Evolutionary conservation across 2,888 invertebrate species (phyloP).

Genomic region (Minunthozetes semirufus): DNA sequence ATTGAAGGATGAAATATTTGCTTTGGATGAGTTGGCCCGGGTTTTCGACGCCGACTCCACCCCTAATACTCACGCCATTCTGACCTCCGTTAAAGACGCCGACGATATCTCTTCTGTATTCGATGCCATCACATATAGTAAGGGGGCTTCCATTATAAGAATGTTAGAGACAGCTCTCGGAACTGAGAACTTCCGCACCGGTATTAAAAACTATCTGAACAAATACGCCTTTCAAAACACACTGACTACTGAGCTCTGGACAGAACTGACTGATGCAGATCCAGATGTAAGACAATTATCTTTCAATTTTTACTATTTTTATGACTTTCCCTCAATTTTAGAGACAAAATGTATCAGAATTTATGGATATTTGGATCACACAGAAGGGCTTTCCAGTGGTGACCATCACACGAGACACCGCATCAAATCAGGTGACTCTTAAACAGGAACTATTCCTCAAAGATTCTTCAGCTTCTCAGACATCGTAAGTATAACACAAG

Average conservation of each 20-base stretch:
- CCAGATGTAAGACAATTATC: neutral
- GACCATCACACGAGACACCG: slow-evolving; percentile 57
- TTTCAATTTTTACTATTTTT: neutral
- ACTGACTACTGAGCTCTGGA: slow-evolving; percentile 51
- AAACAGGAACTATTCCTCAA: slow-evolving; percentile 61
- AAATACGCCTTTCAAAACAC: slow-evolving; percentile 50
- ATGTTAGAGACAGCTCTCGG: slow-evolving; percentile 88
- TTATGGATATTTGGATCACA: slow-evolving; percentile 73
- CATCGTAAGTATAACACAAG: slow-evolving; percentile 20
- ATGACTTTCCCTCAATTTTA: neutral
- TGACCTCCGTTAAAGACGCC: slow-evolving; percentile 72
- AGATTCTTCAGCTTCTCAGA: slow-evolving; percentile 49
- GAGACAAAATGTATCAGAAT: slow-evolving; percentile 46
- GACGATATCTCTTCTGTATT: slow-evolving; percentile 83
- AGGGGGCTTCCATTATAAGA: slow-evolving; percentile 71
- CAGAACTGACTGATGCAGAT: slow-evolving; percentile 48
- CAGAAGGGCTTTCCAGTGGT: slow-evolving; percentile 71
- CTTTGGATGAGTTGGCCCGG: slow-evolving; percentile 66
- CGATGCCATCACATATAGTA: slow-evolving; percentile 80
- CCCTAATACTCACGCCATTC: slow-evolving; percentile 75
- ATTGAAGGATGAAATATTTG: slow-evolving; percentile 62
- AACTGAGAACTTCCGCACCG: slow-evolving; percentile 65
- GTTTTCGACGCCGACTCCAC: slow-evolving; percentile 71
- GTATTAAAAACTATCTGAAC: slow-evolving; percentile 51
- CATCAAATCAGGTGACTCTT: slow-evolving; percentile 58